Evolutionary conservation across 2,888 invertebrate genomes (phyloP).

Genomic region (Cerceris ruficornis): DNA sequence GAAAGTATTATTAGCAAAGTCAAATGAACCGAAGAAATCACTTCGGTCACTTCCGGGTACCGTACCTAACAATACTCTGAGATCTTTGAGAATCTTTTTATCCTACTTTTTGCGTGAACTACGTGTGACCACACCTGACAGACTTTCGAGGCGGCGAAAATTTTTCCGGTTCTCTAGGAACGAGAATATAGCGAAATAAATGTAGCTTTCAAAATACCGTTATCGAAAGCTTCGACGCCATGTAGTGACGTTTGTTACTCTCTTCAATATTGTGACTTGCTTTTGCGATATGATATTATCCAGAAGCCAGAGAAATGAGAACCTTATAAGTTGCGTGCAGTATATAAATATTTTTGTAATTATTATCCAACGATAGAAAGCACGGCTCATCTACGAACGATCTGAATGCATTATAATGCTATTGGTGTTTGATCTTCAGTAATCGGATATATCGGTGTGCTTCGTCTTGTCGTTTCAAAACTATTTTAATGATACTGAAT

Average conservation of each 20-base stretch:
- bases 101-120: not conserved
- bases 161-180: not conserved
- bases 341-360: slow-evolving; percentile 61
- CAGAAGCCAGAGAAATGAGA: slow-evolving; percentile 8
- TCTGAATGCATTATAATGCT: slow-evolving; percentile 4
- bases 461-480: not conserved
- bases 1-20: slow-evolving; percentile 1
- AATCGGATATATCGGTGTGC: not conserved
- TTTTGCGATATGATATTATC: not conserved
- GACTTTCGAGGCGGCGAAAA: slow-evolving; percentile 12
- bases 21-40: not conserved
- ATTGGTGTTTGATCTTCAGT: not conserved
- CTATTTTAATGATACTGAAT: not conserved
- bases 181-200: not conserved
- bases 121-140: not conserved
- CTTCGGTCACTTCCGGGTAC: not conserved
- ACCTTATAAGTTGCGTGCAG: slow-evolving; percentile 41
- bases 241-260: slow-evolving; percentile 44
- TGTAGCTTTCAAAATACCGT: slow-evolving; percentile 29
- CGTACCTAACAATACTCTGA: not conserved
- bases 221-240: slow-evolving; percentile 51
- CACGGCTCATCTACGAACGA: slow-evolving; percentile 7
- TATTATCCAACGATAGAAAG: slow-evolving; percentile 25
- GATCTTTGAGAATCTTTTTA: not conserved
- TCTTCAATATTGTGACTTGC: slow-evolving; percentile 24